Evolutionary conservation across 2,888 invertebrate genomes (phyloP), one percentile per base, ranked within the genome.

Genomic region (Andricus quercusramuli): DNA sequence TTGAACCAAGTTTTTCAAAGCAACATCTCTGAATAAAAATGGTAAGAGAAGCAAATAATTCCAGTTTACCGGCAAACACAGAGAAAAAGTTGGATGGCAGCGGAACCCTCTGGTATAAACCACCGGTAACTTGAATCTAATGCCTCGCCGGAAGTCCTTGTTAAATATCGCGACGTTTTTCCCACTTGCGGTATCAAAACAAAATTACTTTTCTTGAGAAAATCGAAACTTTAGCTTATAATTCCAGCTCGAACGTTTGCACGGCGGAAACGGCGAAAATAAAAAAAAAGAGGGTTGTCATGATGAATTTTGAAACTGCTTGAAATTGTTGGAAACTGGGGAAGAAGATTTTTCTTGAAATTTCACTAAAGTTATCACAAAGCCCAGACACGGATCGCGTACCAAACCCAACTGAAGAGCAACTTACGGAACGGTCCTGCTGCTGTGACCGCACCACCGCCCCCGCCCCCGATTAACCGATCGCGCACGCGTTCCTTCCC

Each of bases 381-480:
- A 83, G 87, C 85, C 84, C 88, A 87, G 86, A 85, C 90, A 88
- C 90, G 89, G 86, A 84, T 86, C 91, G 91, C 91, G 91, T 87
- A 91, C 90, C 90, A 91, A 91, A 90, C 91, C 90, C 91, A 90
- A 91, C 91, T 91, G 90, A 89, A 88, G 83, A 85, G 86, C 88
- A 89, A 87, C 37, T 37, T 37, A 83, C 84, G 86, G 88, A 87
- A 88, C 86, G 87, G 85, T 89, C 85, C 87, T 88, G 85, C 88
- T 85, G 85, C 86, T 86, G 86, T 86, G 91, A 86, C 91, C 91
- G 91, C 90, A 88, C 90, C 91, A 88, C 89, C 89, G 88, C 90
- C 91, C 88, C 88, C 89, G 85, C 86, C 79, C 77, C 77, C 85
- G 84, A 88, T 87, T 88, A 87, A 87, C 86, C 86, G 86, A 87